Percentiles rank a stretch among this genome's conserved stretches.
These are phyloP conservation scores for Mycteria americana DNA, from an alignment of 2,797 vertebrate genomes.

Conservation along the genomic window DNA sequence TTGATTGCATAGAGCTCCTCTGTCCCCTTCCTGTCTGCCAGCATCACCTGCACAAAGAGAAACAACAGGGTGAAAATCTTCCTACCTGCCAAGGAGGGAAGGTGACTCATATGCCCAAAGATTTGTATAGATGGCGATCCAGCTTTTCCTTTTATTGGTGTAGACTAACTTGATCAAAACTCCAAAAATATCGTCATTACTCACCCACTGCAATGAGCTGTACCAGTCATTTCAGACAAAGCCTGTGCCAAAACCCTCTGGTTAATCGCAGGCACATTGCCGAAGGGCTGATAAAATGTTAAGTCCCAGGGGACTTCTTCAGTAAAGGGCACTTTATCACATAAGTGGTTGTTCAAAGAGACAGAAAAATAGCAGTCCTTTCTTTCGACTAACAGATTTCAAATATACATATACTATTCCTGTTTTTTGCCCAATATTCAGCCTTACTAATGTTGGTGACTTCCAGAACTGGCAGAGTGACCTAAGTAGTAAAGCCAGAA, in stretches of 20 bases:
- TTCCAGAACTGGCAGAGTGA: not conserved
- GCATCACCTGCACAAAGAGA: conserved; percentile 85
- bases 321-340: conserved; percentile 8
- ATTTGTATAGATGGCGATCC: not conserved
- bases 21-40: conserved; percentile 92
- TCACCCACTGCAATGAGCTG: not conserved
- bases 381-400: not conserved
- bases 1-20: conserved; percentile 96
- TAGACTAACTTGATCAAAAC: not conserved
- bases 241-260: not conserved
- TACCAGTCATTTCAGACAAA: not conserved
- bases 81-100: not conserved
- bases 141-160: not conserved
- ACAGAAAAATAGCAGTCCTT: not conserved
- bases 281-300: not conserved
- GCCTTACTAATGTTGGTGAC: not conserved
- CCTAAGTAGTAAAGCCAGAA: not conserved
- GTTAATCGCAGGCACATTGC: not conserved
- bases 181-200: not conserved
- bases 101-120: not conserved
- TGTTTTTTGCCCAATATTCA: not conserved
- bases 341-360: not conserved
- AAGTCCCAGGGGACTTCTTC: not conserved
- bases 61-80: not conserved
- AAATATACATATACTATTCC: not conserved